Base-by-base conservation (phyloP, 2,797 vertebrate genomes). In the Jordanella pulchra region DNA sequence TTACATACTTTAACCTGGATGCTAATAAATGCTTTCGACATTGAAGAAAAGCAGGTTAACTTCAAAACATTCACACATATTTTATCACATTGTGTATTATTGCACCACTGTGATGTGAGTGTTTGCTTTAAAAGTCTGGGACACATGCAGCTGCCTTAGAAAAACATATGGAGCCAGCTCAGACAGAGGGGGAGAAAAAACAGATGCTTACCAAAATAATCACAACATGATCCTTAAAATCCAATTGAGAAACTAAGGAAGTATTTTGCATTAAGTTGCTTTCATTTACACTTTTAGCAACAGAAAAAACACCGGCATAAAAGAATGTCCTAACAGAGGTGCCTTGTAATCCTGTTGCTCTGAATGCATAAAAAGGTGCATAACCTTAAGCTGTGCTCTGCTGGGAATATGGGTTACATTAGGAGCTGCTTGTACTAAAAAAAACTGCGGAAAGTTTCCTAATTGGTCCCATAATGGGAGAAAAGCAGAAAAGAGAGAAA, bases 331-430 rank as follows among this genome's bases (percentile, higher is more conserved):
- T 28, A 30, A 89, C 84, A 80, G 66, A 83, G 76, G 51, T 12
- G 71, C 83, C 66, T 80, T 86, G 76, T 87, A 66, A 69, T 78
- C 78, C 77, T 55, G 82, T 68, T 67, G 67, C 72, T 32, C 76
- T 66, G 32, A 65, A 30, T 23, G 71, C 21, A 75, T 65, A 32
- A 75, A 80, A 71, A 86, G 48, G 28, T 32, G 47, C 35, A 80
- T 75, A 25, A 64, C 23, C n/a, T 42, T 64, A 64, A 73, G 78
- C 72, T 51, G 47, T 0, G 73, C 65, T 64, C 80, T 65, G 15
- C 71, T 25, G 45, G 67, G 67, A 84, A 86, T 78, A 73, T 79
- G 30, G 85, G 81, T 85, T 79, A 79, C 66, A 23, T 80, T 82
- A 70, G 75, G 72, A 76, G 35, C 73, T 11, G 45, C 30, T 25